Percentiles rank a stretch among this genome's conserved stretches.
phyloP scores from a whole-genome alignment of 23 tunicate species.

The Aplidium turbinatum region DNA sequence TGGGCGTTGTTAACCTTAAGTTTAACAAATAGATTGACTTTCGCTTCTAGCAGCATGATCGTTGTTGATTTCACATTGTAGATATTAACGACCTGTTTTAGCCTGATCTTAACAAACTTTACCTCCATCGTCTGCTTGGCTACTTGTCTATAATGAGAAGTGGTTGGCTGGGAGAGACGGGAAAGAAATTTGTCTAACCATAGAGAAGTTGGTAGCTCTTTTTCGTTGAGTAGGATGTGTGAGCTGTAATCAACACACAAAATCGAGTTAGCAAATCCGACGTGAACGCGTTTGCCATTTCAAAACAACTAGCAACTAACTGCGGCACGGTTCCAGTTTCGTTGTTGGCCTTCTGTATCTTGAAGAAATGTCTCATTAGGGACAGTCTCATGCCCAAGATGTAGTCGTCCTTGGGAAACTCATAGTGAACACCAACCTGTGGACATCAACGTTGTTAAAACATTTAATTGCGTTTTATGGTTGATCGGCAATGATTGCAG shows the following conservation, averaged over 20 bases:
- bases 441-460: too few relatives aligned
- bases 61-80: too few relatives aligned
- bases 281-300: too few relatives aligned
- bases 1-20: too few relatives aligned
- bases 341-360: constrained; percentile 10
- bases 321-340: too few relatives aligned
- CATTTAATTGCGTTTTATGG: too few relatives aligned
- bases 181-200: constrained; percentile 32
- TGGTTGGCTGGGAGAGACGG: constrained; percentile 25
- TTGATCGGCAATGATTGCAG: too few relatives aligned
- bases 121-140: constrained; percentile 29
- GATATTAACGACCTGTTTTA: too few relatives aligned
- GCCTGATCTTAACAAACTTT: too few relatives aligned
- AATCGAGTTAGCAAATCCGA: not conserved
- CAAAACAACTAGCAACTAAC: too few relatives aligned
- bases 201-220: not conserved
- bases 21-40: too few relatives aligned
- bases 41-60: too few relatives aligned
- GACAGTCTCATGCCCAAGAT: constrained; percentile 41
- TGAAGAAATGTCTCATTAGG: constrained; percentile 34
- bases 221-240: constrained; percentile 28
- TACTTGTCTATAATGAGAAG: not conserved
- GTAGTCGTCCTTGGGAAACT: constrained; percentile 12
- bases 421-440: constrained; percentile 45
- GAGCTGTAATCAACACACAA: constrained; percentile 21